Evolutionary conservation across 2,888 invertebrate species (phyloP).

Genomic region (Ecdyonurus torrentis): DNA sequence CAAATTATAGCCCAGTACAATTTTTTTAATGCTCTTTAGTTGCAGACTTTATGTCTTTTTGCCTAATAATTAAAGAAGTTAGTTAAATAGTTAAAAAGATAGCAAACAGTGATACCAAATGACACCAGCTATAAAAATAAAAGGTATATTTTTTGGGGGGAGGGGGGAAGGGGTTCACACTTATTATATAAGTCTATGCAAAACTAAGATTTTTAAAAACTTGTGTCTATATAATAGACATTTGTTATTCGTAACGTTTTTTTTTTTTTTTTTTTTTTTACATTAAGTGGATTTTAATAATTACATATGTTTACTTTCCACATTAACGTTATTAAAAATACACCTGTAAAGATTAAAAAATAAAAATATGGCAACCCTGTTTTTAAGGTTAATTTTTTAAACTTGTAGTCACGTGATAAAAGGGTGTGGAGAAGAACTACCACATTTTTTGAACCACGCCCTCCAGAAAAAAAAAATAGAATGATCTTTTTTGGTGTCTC

Average conservation of each 20-base stretch:
- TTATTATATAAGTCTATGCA: no score
- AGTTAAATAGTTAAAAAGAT: not conserved
- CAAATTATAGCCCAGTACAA: not conserved
- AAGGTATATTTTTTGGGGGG: no score
- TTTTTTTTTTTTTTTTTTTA: not conserved
- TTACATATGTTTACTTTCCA: not conserved
- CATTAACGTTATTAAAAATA: not conserved
- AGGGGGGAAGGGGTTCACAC: no score
- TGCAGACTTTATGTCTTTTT: not conserved
- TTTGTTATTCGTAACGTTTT: not conserved
- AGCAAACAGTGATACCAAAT: not conserved
- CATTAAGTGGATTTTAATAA: not conserved
- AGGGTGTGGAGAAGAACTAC: not conserved
- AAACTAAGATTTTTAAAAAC: no score
- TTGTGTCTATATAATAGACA: not conserved
- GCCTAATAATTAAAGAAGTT: not conserved
- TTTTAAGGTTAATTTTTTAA: not conserved
- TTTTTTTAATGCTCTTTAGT: not conserved
- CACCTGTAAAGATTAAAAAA: not conserved
- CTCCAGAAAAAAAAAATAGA: not conserved
- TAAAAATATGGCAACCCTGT: not conserved
- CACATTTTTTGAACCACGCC: not conserved
- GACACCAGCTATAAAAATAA: no score
- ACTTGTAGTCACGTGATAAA: not conserved
- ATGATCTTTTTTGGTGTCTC: no score